Evolutionary conservation across 2,797 vertebrate genomes (phyloP), one percentile per base, ranked within the genome.

Genomic region (Rhadinocentrus ornatus): DNA sequence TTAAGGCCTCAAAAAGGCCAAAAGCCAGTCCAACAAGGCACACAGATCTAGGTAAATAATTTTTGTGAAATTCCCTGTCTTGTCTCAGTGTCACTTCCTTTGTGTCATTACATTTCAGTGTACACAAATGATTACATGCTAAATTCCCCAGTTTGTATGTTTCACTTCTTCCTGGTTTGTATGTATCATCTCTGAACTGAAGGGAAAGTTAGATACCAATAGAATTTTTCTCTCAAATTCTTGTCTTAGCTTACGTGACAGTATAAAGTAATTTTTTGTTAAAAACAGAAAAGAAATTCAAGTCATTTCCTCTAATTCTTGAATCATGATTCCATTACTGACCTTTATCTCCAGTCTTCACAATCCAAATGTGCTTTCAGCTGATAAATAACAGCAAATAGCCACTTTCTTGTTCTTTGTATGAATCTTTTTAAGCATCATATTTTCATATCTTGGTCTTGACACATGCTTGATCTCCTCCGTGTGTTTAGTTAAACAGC

Each of bases 401-500:
- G 46, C 9, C n/a, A 4, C 2, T 48, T 48, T 48, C 2, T 48
- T 18, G 18, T 7, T 20, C 3, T 41, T 20, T 46, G 20, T 26
- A 24, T 52, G 22, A 24, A 46, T 52, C 24, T 24, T 12, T 10
- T 52, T 13, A 54, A 54, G 5, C 26, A 16, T 16, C 7, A 54
- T 54, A 54, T 34, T 39, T 15, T 41, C 39, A 10, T 58, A 63
- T 22, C 6, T 1, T 57, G 46, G 50, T 46, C 32, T 55, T 50
- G 22, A 29, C 22, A 4, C 6, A 1, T 9, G 24, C 12, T n/a
- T 3, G 8, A 15, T 50, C 32, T 50, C 32, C 10, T 16, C 26
- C 16, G 3, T n/a, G 18, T 52, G 63, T 71, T 29, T 66, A 27
- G 37, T 70, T 75, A 66, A 79, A 77, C 84, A 56, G 7, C 57